Conservation (phyloP, 2,113 vertebrate species). For the Noctilio leporinus region DNA sequence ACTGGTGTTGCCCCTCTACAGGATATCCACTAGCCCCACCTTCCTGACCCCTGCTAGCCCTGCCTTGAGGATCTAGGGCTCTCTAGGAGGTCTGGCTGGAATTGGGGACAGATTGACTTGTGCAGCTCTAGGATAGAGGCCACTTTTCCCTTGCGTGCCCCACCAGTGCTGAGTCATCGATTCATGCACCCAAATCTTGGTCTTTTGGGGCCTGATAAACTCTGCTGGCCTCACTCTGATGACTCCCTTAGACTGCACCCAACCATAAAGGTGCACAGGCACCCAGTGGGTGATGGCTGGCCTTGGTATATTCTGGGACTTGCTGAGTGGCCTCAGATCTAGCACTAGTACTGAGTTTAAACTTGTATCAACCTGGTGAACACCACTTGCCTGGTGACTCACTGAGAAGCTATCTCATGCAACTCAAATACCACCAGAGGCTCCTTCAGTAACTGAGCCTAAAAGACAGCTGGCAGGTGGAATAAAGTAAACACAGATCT, state of each 20-base stretch:
- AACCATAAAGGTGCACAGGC: neutral
- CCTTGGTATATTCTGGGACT: neutral
- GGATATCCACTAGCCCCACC: neutral
- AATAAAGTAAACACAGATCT: neutral
- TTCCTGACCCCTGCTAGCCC: neutral
- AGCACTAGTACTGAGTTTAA: neutral
- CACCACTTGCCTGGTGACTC: neutral
- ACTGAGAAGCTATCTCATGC: neutral
- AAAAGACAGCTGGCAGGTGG: neutral
- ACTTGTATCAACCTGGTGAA: neutral
- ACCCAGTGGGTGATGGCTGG: neutral
- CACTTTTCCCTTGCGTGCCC: neutral
- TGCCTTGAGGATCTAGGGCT: neutral
- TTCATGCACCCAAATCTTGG: neutral
- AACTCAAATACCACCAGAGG: neutral
- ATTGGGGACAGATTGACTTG: neutral
- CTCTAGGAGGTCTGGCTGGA: neutral
- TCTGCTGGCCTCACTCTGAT: neutral
- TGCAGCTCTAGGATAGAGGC: neutral
- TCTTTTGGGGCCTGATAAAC: neutral
- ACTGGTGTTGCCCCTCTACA: neutral
- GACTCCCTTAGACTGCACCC: neutral
- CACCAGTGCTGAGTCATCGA: neutral
- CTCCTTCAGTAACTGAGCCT: neutral
- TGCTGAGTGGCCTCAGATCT: neutral